Conservation (phyloP, 1,140 invertebrate genomes). For the Globodera rostochiensis region DNA sequence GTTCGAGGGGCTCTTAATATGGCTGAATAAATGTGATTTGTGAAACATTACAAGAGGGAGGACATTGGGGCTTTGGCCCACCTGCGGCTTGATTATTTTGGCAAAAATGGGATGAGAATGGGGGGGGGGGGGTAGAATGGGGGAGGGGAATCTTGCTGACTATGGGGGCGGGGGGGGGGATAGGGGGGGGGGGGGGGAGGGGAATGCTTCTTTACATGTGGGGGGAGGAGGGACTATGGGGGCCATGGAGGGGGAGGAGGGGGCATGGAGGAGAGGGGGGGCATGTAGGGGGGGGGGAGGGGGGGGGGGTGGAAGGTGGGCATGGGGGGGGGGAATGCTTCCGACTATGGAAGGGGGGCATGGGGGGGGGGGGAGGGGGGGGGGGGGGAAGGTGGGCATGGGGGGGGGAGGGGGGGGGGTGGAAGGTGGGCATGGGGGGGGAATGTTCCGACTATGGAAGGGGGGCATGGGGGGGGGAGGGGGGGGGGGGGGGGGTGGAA, state of each 20-base stretch:
- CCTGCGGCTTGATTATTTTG: no score
- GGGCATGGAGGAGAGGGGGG: neutral
- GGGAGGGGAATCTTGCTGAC: neutral
- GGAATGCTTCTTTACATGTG: no score
- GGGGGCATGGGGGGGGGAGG: neutral
- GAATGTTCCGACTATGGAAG: neutral
- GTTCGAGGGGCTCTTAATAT: neutral
- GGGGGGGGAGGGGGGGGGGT: neutral
- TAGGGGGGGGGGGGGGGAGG: neutral
- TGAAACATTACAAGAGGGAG: neutral
- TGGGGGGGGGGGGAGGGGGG: neutral
- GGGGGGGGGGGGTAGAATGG: neutral
- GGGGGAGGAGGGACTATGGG: no score
- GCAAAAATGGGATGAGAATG: neutral
- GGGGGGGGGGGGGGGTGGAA: no score
- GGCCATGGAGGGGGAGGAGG: no score
- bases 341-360: neutral
- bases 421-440: neutral
- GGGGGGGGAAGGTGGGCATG: neutral
- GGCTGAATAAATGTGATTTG: neutral
- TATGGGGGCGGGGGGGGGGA: neutral
- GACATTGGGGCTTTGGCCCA: no score
- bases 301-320: neutral
- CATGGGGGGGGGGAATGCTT: no score
- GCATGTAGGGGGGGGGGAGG: neutral